Conservation (phyloP, 2,113 vertebrate species). For the Mellivora capensis region DNA sequence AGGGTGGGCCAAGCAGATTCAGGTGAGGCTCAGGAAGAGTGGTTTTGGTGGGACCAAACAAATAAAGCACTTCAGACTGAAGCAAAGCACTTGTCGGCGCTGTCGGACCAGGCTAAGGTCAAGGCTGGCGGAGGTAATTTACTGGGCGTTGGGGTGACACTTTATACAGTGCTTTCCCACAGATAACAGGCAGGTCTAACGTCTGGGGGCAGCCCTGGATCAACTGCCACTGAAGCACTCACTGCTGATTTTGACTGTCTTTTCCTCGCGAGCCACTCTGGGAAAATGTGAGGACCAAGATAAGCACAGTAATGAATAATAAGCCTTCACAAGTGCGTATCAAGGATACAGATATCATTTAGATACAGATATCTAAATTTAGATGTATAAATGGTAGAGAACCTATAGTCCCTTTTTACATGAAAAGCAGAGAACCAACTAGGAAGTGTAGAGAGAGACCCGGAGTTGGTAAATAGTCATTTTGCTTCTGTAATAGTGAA, state of each 20-base stretch:
- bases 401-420: not conserved
- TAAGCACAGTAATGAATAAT: not conserved
- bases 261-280: not conserved
- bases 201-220: not conserved
- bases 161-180: not conserved
- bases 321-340: not conserved
- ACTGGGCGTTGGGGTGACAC: not conserved
- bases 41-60: not conserved
- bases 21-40: not conserved
- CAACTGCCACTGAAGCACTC: too few species aligned
- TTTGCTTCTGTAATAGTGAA: not conserved
- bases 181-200: not conserved
- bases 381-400: not conserved
- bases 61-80: not conserved
- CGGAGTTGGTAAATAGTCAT: not conserved
- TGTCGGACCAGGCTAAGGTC: not conserved
- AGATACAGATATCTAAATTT: too few species aligned
- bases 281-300: not conserved
- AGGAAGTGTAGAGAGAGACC: not conserved
- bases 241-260: too few species aligned
- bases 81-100: not conserved
- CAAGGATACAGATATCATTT: not conserved
- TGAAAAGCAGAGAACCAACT: not conserved
- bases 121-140: not conserved
- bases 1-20: not conserved